Percentiles rank a stretch among this genome's conserved stretches.
phyloP scores from a whole-genome alignment of 2,113 vertebrate species.

The Tursiops truncatus region DNA sequence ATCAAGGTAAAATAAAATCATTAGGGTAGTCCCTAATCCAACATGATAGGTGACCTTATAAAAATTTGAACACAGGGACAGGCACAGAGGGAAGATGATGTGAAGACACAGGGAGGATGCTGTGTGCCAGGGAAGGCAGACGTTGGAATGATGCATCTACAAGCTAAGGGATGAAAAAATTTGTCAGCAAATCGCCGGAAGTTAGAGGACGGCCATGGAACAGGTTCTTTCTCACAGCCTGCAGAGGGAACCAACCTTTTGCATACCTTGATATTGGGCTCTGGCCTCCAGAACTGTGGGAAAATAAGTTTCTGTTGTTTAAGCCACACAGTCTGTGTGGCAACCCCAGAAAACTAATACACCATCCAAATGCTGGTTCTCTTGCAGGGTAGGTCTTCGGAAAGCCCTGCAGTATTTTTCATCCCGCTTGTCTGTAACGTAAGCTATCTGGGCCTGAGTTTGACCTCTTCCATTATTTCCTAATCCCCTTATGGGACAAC shows the following conservation, averaged over 20 bases:
- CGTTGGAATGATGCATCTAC: fast-evolving
- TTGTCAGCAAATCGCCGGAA: background rate
- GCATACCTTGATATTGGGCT: background rate
- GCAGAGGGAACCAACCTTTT: background rate
- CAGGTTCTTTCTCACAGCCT: background rate
- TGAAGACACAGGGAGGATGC: fast-evolving
- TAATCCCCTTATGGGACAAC: background rate
- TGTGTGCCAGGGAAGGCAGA: background rate
- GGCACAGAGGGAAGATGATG: fast-evolving
- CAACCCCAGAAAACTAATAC: background rate
- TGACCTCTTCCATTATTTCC: background rate
- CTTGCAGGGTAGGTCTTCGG: background rate
- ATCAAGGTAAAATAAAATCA: background rate
- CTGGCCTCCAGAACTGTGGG: background rate
- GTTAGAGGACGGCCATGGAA: background rate
- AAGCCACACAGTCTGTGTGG: background rate
- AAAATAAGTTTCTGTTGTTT: background rate
- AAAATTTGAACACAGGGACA: background rate
- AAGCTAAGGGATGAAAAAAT: background rate
- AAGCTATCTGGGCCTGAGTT: background rate
- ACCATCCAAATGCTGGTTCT: background rate
- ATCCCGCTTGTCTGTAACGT: background rate
- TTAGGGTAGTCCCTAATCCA: background rate
- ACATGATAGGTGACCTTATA: background rate
- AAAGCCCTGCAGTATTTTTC: background rate